Base-by-base conservation (phyloP, 2,797 vertebrate genomes). In the Brachyrhaphis roseni region DNA sequence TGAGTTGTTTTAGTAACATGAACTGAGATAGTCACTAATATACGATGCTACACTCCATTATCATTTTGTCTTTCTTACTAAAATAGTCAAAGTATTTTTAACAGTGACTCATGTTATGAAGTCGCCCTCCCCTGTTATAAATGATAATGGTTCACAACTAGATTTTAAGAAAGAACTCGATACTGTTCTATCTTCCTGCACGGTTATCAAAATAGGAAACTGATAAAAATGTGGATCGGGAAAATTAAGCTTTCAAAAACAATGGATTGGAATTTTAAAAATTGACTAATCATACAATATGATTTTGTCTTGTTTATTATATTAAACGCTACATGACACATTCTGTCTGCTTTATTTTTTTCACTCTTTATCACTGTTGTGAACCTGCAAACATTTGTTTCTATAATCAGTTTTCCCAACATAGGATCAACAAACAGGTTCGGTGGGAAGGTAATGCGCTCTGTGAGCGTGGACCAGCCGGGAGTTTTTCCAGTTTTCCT, bases 401-500 rank as follows among this genome's bases (percentile, higher is more conserved):
- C 16, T 26, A 57, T 12, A 57, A 23, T n/a, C 26, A n/a, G 53
- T 5, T 57, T 7, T 23, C 7, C 20, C 20, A 51, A 51, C 49
- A 51, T 57, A 4, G 53, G 53, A 57, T 57, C 53, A 34, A 62
- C 57, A 18, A 62, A 34, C 13, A 49, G 46, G 26, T 57, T 80
- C 39, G 7, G 41, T 74, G 72, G 31, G 11, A 53, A 78, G 12
- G 72, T 39, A 64, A 75, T 6, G 6, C 2, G 0, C 47, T 7
- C 59, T 34, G 23, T 1, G 0, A 39, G 43, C 62, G 4, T 26
- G 11, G 53, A 80, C 72, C 66, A 82, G 36, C 46, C 31, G 8
- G 49, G 71, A 0, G 74, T 57, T 78, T 81, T 79, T 51, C 66
- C 75, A 23, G 57, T 53, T 18, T 75, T 86, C 83, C 74, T 80